phyloP scores from a whole-genome alignment of 2,888 invertebrate species.

The Chydorus sphaericus region DNA sequence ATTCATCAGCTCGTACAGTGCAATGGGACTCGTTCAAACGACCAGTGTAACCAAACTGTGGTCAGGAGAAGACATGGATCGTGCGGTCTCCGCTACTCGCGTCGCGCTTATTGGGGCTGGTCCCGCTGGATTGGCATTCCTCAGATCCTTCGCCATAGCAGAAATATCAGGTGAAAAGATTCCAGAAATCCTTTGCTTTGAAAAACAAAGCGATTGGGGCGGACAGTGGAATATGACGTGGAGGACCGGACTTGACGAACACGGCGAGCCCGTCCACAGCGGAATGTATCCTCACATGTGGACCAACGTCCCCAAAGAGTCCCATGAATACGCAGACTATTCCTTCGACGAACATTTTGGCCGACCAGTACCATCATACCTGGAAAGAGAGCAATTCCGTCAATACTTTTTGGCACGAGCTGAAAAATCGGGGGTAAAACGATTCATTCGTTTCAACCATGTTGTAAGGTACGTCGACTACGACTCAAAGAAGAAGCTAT shows the following conservation, averaged over 20 bases:
- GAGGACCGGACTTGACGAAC: neutral
- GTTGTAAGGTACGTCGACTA: neutral
- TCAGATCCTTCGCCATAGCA: neutral
- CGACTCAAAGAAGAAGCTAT: neutral
- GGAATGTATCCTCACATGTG: neutral
- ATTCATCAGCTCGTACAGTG: no score
- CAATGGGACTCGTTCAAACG: no score
- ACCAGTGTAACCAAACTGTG: no score
- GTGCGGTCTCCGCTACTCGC: neutral
- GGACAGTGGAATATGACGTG: neutral
- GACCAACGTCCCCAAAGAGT: neutral
- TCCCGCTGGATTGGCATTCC: neutral
- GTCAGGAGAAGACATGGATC: no score
- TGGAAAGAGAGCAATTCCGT: neutral
- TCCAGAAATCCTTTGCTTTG: neutral
- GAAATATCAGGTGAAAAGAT: neutral
- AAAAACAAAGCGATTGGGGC: constrained; percentile 1
- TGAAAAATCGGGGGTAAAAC: neutral
- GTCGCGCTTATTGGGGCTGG: neutral
- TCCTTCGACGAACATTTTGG: neutral
- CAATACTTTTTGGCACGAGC: neutral
- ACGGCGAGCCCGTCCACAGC: constrained; percentile 1
- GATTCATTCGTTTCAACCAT: neutral
- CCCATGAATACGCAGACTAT: neutral
- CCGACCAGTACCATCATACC: neutral